Evolutionary conservation across 2,113 vertebrate genomes (phyloP).

Genomic region (Myocastor coypus): DNA sequence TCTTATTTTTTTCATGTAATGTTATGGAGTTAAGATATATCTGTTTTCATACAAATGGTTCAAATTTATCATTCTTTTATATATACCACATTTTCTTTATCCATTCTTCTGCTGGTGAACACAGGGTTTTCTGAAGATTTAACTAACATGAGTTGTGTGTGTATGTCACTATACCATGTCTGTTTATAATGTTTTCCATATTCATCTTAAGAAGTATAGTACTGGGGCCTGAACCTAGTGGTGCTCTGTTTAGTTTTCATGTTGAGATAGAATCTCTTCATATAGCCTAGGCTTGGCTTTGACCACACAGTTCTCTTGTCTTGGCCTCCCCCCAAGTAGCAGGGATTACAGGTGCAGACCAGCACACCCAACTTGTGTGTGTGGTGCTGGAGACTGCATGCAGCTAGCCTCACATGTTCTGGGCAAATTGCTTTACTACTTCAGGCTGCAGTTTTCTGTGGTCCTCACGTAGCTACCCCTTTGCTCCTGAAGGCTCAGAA

Average conservation of each 20-base stretch:
- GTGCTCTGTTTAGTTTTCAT: neutral
- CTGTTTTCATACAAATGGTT: neutral
- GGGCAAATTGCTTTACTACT: neutral
- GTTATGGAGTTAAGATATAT: neutral
- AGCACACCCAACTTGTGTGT: neutral
- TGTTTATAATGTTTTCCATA: neutral
- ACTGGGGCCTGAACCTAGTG: neutral
- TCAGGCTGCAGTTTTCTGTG: neutral
- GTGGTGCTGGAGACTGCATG: neutral
- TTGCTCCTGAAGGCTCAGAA: neutral
- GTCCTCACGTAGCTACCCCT: neutral
- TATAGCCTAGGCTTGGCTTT: neutral
- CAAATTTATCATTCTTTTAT: neutral
- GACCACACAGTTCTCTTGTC: neutral
- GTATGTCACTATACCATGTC: neutral
- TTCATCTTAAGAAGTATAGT: slow-evolving; percentile 16
- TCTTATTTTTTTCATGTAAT: neutral
- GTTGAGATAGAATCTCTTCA: neutral
- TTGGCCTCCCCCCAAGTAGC: neutral
- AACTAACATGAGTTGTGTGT: neutral
- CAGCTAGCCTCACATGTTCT: neutral
- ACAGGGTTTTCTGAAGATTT: neutral
- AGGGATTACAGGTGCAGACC: neutral
- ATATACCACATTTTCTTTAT: neutral
- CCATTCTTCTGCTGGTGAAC: neutral